These are phyloP conservation scores for Acanthosepion pharaonis DNA, from an alignment of 2,888 invertebrate species.

Conservation along the genomic window DNA sequence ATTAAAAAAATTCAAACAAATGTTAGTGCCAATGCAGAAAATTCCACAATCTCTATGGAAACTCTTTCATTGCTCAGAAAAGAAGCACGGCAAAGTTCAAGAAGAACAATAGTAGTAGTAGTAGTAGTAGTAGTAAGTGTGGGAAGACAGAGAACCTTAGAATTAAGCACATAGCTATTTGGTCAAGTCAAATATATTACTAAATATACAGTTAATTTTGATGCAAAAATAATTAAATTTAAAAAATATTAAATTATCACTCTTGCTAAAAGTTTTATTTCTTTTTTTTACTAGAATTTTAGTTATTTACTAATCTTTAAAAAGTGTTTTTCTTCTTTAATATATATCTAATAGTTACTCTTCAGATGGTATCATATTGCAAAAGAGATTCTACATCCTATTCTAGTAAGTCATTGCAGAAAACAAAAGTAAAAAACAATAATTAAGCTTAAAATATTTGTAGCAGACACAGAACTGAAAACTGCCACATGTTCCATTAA, in stretches of 20 bases:
- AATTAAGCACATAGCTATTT: neutral
- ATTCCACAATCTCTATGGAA: slow-evolving; percentile 21
- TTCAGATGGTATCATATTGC: neutral
- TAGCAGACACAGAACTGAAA: neutral
- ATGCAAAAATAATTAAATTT: neutral
- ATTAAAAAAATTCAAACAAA: slow-evolving; percentile 4
- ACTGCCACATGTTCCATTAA: neutral
- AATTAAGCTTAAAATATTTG: neutral
- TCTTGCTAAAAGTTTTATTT: neutral
- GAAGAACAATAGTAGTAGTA: neutral
- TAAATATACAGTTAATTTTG: neutral
- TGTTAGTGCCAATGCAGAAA: slow-evolving; percentile 8
- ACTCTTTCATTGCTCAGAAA: neutral
- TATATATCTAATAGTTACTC: neutral
- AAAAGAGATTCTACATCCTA: neutral
- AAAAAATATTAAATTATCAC: neutral
- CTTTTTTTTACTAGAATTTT: neutral
- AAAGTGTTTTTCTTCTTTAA: too few relatives aligned
- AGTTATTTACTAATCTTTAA: neutral
- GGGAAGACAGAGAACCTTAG: neutral
- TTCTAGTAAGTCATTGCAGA: neutral
- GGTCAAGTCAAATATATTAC: neutral
- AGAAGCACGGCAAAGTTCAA: slow-evolving; percentile 7
- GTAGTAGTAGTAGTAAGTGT: neutral
- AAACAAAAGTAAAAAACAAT: neutral